A percentile compares a stretch with the other conserved stretches of the same genome.
These are phyloP conservation scores for Urophycis tenuis DNA, from an alignment of 2,797 vertebrate species.

Conservation along the genomic window DNA sequence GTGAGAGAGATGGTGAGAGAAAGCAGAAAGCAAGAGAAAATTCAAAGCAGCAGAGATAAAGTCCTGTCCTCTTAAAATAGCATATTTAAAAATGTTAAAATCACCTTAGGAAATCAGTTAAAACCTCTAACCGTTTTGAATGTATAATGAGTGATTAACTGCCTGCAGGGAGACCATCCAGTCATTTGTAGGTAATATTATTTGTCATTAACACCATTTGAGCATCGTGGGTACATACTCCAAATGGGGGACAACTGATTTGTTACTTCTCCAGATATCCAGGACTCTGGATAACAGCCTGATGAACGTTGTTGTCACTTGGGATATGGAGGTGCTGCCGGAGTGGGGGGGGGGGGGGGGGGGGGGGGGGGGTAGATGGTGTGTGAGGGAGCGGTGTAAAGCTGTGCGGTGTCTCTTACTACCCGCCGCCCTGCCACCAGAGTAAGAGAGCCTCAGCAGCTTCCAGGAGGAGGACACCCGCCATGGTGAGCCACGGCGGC, in stretches of 20 bases:
- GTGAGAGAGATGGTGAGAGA: not conserved
- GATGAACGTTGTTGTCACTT: not conserved
- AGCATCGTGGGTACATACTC: not conserved
- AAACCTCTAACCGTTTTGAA: not conserved
- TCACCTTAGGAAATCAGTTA: not conserved
- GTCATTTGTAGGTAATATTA: not conserved
- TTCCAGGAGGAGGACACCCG: conserved; percentile 43
- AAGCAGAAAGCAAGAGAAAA: not conserved
- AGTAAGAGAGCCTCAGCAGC: conserved; percentile 61
- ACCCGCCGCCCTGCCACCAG: not conserved
- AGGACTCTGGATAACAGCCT: not conserved
- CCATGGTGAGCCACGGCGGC: conserved; percentile 19
- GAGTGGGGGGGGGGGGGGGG: not conserved
- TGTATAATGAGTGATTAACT: not conserved
- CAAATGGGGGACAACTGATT: not conserved
- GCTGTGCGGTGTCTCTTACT: conserved; percentile 1
- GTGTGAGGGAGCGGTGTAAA: not conserved
- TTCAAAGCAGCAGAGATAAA: not conserved
- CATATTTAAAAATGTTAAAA: not conserved
- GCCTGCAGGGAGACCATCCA: not conserved
- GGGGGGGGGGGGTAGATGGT: not conserved
- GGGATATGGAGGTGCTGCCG: not conserved
- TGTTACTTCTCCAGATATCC: not conserved
- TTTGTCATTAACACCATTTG: not conserved
- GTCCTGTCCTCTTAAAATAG: not conserved